These are phyloP conservation scores for Agrilus cyanescens DNA, from an alignment of 2,888 invertebrate species.

Conservation along the genomic window DNA sequence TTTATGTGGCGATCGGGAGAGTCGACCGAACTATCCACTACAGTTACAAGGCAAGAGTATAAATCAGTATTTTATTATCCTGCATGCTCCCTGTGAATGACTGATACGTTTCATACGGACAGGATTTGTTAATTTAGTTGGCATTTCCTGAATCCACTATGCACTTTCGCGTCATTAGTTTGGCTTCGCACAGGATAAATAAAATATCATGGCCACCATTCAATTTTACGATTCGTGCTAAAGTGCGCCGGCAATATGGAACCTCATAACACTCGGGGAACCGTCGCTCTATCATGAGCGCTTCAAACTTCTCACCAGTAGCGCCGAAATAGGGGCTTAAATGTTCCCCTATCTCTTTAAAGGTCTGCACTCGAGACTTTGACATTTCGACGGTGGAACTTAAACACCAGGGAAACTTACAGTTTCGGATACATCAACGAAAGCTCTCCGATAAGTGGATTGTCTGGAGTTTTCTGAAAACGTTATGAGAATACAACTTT, in stretches of 20 bases:
- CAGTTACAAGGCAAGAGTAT: conserved; percentile 24
- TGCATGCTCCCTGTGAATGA: conserved; percentile 25
- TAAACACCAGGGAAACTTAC: no score
- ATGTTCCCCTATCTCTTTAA: no score
- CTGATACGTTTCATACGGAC: conserved; percentile 22
- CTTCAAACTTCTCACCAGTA: no score
- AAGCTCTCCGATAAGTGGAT: no score
- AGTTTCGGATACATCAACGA: no score
- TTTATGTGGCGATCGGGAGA: conserved; percentile 22
- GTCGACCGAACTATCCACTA: conserved; percentile 11
- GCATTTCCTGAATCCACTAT: conserved; percentile 23
- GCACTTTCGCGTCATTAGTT: conserved; percentile 32
- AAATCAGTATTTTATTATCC: conserved; percentile 33
- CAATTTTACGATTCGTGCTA: conserved; percentile 30
- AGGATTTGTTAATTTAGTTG: conserved; percentile 26
- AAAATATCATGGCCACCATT: conserved; percentile 31
- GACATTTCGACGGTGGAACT: no score
- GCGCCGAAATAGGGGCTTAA: no score
- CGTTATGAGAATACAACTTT: no score
- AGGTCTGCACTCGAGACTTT: no score
- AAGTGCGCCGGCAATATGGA: conserved; percentile 29
- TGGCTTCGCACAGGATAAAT: conserved; percentile 31
- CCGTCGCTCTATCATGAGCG: no score
- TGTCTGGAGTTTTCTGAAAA: no score
- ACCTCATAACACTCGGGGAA: conserved; percentile 5